A percentile compares a stretch with the other conserved stretches of the same genome.
phyloP scores from a whole-genome alignment of 2,113 vertebrate species.

The Lophotis ruficrista region DNA sequence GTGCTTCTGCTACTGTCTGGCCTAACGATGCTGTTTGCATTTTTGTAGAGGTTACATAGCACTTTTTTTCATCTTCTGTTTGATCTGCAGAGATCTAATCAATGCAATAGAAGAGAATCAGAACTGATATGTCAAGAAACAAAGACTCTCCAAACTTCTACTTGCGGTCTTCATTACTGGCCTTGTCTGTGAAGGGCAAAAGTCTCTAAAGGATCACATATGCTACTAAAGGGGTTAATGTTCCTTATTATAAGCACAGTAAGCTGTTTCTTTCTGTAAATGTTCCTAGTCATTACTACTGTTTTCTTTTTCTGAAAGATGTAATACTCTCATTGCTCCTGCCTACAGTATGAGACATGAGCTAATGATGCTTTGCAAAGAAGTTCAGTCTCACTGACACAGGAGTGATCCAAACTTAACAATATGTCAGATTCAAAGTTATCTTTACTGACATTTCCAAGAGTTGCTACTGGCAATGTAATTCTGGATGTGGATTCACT shows the following conservation, averaged over 20 bases:
- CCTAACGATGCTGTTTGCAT: background rate
- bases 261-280: background rate
- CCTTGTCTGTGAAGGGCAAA: background rate
- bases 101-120: background rate
- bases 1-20: background rate
- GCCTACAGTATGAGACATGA: background rate
- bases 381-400: background rate
- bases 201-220: background rate
- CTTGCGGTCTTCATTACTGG: background rate
- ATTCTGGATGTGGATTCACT: conserved; percentile 1
- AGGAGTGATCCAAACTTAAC: conserved; percentile 24
- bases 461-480: conserved; percentile 1
- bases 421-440: conserved; percentile 35
- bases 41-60: background rate
- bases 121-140: background rate
- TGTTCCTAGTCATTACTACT: background rate
- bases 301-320: background rate
- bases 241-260: background rate
- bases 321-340: background rate
- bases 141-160: background rate
- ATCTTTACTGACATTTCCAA: conserved; percentile 30
- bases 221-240: background rate
- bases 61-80: background rate
- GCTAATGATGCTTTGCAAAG: conserved; percentile 41
- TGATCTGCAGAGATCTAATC: background rate